A percentile compares a stretch with the other conserved stretches of the same genome.
phyloP scores from a whole-genome alignment of 2,797 vertebrate species.

The Chelonia mydas region DNA sequence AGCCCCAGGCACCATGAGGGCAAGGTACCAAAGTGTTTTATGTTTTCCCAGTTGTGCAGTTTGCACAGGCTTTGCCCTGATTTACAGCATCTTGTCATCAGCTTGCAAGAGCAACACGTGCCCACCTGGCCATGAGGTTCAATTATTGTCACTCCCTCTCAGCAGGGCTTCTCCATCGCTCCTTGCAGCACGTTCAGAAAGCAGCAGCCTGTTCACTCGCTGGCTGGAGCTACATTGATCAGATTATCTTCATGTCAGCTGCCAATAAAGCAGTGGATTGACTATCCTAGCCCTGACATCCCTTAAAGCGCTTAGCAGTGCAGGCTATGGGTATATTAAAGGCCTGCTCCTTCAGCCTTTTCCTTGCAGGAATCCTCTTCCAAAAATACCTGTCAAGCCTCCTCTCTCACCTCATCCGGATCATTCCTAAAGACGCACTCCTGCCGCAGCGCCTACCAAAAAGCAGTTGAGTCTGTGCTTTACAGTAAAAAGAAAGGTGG shows the following conservation, averaged over 20 bases:
- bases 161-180: neutral
- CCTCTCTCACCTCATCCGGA: neutral
- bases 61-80: conserved; percentile 34
- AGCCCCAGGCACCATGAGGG: neutral
- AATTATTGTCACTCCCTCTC: conserved; percentile 62
- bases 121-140: conserved; percentile 40
- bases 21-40: neutral
- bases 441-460: neutral
- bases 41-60: neutral
- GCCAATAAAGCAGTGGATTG: conserved; percentile 26
- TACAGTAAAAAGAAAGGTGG: neutral
- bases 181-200: conserved; percentile 40
- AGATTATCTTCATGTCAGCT: conserved; percentile 32
- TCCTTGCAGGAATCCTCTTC: neutral
- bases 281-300: conserved; percentile 2
- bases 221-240: conserved; percentile 28
- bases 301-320: neutral
- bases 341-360: neutral
- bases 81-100: conserved; percentile 40
- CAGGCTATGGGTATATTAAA: neutral
- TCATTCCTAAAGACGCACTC: neutral
- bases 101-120: conserved; percentile 42
- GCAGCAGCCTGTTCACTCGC: conserved; percentile 12
- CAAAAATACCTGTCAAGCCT: conserved; percentile 16
- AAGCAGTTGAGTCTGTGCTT: neutral